phyloP scores from a whole-genome alignment of 2,888 invertebrate genomes.

The Thera britannica region DNA sequence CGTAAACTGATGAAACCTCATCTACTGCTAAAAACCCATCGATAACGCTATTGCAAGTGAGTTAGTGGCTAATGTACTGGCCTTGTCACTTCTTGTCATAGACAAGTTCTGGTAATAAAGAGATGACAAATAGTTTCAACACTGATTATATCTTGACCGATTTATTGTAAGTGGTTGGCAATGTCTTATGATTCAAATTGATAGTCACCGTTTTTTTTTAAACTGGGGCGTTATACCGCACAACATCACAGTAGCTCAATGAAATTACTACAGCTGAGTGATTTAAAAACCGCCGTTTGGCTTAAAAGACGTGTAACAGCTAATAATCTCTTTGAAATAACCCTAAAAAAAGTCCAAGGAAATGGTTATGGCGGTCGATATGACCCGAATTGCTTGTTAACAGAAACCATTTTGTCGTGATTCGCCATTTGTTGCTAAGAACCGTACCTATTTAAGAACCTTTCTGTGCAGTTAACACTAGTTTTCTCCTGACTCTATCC shows the following conservation, averaged over 20 bases:
- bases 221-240: background rate
- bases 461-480: constrained; percentile 19
- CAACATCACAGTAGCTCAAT: background rate
- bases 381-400: constrained; percentile 33
- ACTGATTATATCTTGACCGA: no score
- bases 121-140: no score
- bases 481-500: background rate
- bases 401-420: constrained; percentile 21
- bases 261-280: background rate
- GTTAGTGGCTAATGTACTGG: background rate
- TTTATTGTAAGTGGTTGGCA: no score
- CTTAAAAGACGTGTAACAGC: constrained; percentile 9
- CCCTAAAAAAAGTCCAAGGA: constrained; percentile 20
- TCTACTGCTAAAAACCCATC: no score
- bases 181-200: no score
- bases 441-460: constrained; percentile 20
- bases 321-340: constrained; percentile 15
- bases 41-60: background rate
- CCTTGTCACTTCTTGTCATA: no score
- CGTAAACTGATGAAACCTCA: no score
- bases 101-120: no score
- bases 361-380: constrained; percentile 30
- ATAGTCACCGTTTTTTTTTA: background rate
- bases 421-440: constrained; percentile 26
- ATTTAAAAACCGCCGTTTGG: background rate